phyloP scores from a whole-genome alignment of 30 jellyfish, hydroid and myxozoan species.

The Calvadosia cruxmelitensis region DNA sequence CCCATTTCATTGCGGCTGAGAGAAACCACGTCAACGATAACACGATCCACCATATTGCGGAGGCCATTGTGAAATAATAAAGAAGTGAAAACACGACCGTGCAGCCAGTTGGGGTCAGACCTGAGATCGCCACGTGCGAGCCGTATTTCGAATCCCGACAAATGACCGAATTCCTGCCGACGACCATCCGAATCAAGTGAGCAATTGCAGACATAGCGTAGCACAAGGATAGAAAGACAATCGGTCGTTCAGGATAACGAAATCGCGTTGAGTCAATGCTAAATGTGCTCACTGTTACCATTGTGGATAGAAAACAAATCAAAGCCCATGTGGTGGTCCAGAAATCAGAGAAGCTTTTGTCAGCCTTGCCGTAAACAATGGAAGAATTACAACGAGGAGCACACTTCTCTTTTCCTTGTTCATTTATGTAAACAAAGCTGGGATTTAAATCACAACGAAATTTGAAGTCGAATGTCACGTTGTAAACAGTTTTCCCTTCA shows the following conservation, averaged over 20 bases:
- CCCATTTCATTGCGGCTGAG: constrained; percentile 92
- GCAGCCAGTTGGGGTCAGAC: constrained; percentile 66
- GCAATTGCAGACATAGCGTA: constrained; percentile 72
- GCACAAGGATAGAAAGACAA: constrained; percentile 70
- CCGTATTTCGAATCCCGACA: constrained; percentile 41
- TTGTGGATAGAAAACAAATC: constrained; percentile 78
- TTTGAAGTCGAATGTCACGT: background rate
- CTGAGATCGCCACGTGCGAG: constrained; percentile 36
- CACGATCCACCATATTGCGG: constrained; percentile 90
- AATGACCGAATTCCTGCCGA: constrained; percentile 49
- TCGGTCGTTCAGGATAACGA: constrained; percentile 87
- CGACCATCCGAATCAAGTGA: constrained; percentile 51
- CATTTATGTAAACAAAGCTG: constrained; percentile 36
- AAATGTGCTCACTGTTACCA: constrained; percentile 59
- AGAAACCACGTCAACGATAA: constrained; percentile 77
- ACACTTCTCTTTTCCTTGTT: constrained; percentile 45
- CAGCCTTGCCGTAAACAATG: constrained; percentile 21
- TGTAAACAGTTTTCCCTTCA: background rate
- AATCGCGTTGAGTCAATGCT: constrained; percentile 60
- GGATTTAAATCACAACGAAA: constrained; percentile 10
- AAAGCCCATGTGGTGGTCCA: constrained; percentile 73
- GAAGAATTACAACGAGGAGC: constrained; percentile 57
- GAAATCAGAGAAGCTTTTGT: constrained; percentile 41
- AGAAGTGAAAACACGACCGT: constrained; percentile 47
- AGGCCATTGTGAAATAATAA: constrained; percentile 84